A percentile compares a stretch with the other conserved stretches of the same genome.
These are phyloP conservation scores for Microtus pennsylvanicus DNA, from an alignment of 2,113 vertebrate genomes.

Conservation along the genomic window DNA sequence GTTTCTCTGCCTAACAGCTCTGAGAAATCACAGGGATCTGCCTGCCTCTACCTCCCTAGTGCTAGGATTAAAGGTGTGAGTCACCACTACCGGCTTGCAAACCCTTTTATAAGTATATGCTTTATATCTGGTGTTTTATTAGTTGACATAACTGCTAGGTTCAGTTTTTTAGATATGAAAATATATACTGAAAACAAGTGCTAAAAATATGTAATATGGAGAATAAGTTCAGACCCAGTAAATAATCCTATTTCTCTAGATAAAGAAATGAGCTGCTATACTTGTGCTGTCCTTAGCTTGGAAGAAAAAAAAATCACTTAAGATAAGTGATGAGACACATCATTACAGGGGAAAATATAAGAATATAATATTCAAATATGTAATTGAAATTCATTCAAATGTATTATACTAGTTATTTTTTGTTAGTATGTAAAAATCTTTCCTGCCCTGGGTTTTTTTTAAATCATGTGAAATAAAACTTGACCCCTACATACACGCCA, in stretches of 20 bases:
- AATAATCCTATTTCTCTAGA: slow-evolving; percentile 21
- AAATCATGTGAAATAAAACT: slow-evolving; percentile 40
- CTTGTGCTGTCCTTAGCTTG: background rate
- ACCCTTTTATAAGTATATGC: slow-evolving; percentile 14
- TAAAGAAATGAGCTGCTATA: slow-evolving; percentile 25
- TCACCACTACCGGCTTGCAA: background rate
- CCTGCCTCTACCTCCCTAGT: background rate
- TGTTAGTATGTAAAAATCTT: slow-evolving; percentile 26
- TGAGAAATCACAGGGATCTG: background rate
- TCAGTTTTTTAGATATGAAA: slow-evolving; percentile 43
- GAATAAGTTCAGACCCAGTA: slow-evolving; percentile 24
- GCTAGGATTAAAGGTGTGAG: background rate
- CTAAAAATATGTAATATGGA: background rate
- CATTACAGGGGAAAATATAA: slow-evolving; percentile 27
- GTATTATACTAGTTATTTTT: background rate
- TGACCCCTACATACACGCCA: background rate
- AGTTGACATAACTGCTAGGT: background rate
- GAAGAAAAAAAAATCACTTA: background rate
- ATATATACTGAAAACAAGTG: slow-evolving; percentile 41
- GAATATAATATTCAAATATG: slow-evolving; percentile 7
- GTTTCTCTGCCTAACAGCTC: background rate
- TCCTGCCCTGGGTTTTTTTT: slow-evolving; percentile 2
- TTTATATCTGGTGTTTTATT: background rate
- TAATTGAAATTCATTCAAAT: slow-evolving; percentile 56
- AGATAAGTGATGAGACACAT: slow-evolving; percentile 20